Evolutionary conservation across 1,140 invertebrate genomes (phyloP).

Genomic region (Diachasmimorpha longicaudata): DNA sequence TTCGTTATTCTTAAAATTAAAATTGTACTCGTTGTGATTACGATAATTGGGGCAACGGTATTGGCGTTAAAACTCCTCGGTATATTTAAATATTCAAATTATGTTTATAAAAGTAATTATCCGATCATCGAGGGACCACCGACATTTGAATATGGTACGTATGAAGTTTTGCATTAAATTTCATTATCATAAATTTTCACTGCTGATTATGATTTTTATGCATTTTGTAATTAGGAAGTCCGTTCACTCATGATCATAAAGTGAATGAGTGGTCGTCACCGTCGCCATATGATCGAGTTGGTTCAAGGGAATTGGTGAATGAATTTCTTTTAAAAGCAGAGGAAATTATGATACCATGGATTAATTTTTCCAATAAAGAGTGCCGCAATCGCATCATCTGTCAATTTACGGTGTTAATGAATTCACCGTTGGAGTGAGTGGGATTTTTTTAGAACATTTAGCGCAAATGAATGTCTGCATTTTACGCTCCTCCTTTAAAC

Average conservation of each 20-base stretch:
- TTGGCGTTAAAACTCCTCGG: constrained; percentile 19
- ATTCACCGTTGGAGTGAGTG: constrained; percentile 3
- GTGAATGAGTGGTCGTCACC: background rate
- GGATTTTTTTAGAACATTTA: background rate
- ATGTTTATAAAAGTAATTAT: constrained; percentile 23
- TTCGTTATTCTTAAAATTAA: constrained; percentile 47
- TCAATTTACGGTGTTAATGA: constrained; percentile 6
- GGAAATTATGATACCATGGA: constrained; percentile 19
- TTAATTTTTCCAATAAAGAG: constrained; percentile 19
- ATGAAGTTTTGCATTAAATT: background rate
- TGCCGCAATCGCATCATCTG: constrained; percentile 21
- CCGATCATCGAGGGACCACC: background rate
- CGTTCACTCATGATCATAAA: background rate
- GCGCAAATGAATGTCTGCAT: too few species aligned
- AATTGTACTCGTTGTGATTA: constrained; percentile 38
- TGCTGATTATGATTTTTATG: background rate
- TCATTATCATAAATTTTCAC: background rate
- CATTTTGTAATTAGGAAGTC: too few species aligned
- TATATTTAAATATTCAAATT: constrained; percentile 12
- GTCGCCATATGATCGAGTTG: background rate
- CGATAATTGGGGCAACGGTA: constrained; percentile 37
- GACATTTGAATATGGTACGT: background rate
- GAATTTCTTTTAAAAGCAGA: background rate
- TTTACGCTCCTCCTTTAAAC: too few species aligned
- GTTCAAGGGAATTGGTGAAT: background rate